Conservation (phyloP, 1,140 invertebrate species). For the Acromyrmex echinatior region DNA sequence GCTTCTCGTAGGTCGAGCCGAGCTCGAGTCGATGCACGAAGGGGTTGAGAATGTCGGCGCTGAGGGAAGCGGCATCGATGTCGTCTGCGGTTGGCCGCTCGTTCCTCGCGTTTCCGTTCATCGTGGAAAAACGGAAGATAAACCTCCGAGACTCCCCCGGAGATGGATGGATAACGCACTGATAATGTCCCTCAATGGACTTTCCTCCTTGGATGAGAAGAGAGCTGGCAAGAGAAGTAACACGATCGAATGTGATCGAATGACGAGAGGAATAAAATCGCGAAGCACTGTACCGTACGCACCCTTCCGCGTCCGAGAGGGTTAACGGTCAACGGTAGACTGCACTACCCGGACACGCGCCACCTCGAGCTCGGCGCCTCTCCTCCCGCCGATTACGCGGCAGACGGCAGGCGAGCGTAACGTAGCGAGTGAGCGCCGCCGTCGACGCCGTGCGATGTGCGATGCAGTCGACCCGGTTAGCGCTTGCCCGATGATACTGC, state of each 20-base stretch:
- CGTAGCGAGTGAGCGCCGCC: neutral
- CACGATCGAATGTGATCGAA: neutral
- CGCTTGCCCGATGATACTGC: constrained; percentile 1
- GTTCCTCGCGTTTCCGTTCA: constrained; percentile 63
- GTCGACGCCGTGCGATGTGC: neutral
- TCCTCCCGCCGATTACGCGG: constrained; percentile 30
- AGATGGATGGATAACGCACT: neutral
- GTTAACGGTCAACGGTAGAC: constrained; percentile 70
- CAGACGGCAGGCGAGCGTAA: neutral
- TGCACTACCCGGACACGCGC: constrained; percentile 60
- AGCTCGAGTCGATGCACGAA: constrained; percentile 95
- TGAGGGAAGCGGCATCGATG: constrained; percentile 79
- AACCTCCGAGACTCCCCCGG: neutral
- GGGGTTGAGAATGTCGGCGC: constrained; percentile 90
- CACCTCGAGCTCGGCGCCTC: constrained; percentile 24
- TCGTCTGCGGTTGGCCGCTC: constrained; percentile 65
- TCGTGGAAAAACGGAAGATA: neutral
- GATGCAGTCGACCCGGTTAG: constrained; percentile 24
- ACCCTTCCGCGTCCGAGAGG: constrained; percentile 42
- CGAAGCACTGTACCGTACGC: neutral
- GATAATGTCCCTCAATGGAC: neutral
- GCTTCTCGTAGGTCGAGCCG: constrained; percentile 93
- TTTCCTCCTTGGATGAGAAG: neutral
- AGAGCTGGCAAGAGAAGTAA: neutral
- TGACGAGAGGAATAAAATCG: neutral